Conservation (phyloP, 2,113 vertebrate genomes). For the Vicugna pacos region DNA sequence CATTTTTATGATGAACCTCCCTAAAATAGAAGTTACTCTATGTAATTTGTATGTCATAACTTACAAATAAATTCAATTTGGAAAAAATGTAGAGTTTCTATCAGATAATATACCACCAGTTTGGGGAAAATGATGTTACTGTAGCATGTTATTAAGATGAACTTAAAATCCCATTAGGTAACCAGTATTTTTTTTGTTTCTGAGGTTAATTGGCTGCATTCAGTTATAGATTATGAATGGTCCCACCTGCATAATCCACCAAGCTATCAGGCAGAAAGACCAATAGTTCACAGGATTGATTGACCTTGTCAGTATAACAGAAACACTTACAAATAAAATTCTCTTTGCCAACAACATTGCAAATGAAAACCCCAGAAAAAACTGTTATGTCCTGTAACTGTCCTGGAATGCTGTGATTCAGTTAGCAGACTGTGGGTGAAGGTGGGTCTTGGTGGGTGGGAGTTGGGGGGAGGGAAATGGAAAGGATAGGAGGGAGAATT, state of each 20-base stretch:
- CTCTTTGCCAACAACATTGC: constrained; percentile 81
- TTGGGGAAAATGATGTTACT: constrained; percentile 69
- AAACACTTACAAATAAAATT: constrained; percentile 87
- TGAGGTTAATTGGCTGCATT: constrained; percentile 83
- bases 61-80: constrained; percentile 19
- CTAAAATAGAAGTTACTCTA: constrained; percentile 3
- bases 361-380: constrained; percentile 83
- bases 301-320: constrained; percentile 86
- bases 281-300: constrained; percentile 85
- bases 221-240: constrained; percentile 84
- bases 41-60: constrained; percentile 1
- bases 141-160: constrained; percentile 72
- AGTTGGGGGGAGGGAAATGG: background rate
- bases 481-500: background rate
- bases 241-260: constrained; percentile 82
- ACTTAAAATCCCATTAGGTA: constrained; percentile 79
- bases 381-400: constrained; percentile 78
- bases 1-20: background rate
- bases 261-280: constrained; percentile 83
- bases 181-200: constrained; percentile 75
- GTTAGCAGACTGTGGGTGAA: constrained; percentile 65
- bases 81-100: constrained; percentile 55
- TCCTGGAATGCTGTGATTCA: constrained; percentile 84
- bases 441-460: background rate
- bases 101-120: constrained; percentile 70